phyloP scores from a whole-genome alignment of 1,140 invertebrate species.

The Rhizoglyphus robini region DNA sequence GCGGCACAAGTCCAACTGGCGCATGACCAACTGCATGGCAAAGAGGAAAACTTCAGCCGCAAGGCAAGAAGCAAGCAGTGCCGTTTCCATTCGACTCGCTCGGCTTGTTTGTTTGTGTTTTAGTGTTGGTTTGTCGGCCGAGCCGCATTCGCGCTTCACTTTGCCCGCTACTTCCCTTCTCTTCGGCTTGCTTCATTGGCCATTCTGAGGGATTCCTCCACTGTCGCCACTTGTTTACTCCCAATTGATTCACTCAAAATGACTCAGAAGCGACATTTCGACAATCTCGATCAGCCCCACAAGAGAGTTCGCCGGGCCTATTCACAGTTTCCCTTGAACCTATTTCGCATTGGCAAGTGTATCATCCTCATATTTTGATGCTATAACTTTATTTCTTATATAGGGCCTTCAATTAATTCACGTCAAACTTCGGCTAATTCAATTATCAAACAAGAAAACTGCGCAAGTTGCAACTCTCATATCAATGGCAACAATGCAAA shows the following conservation, averaged over 20 bases:
- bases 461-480: neutral
- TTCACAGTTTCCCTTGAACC: neutral
- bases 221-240: neutral
- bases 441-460: neutral
- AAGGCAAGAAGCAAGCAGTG: neutral
- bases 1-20: too few relatives aligned
- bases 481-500: neutral
- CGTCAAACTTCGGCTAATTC: neutral
- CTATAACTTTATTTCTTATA: neutral
- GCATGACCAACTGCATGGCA: too few relatives aligned
- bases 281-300: neutral
- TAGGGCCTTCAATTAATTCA: neutral
- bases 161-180: neutral
- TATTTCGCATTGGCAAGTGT: neutral
- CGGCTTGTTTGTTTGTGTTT: too few relatives aligned
- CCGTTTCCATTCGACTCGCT: neutral
- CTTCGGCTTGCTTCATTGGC: neutral
- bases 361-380: neutral
- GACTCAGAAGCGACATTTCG: slow-evolving; percentile 1
- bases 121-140: too few relatives aligned
- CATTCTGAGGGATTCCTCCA: slow-evolving; percentile 5
- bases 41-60: too few relatives aligned
- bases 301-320: neutral
- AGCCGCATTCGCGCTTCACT: neutral
- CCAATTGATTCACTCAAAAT: neutral